Evolutionary conservation across 2,113 vertebrate genomes (phyloP).

Genomic region (Candoia aspera): DNA sequence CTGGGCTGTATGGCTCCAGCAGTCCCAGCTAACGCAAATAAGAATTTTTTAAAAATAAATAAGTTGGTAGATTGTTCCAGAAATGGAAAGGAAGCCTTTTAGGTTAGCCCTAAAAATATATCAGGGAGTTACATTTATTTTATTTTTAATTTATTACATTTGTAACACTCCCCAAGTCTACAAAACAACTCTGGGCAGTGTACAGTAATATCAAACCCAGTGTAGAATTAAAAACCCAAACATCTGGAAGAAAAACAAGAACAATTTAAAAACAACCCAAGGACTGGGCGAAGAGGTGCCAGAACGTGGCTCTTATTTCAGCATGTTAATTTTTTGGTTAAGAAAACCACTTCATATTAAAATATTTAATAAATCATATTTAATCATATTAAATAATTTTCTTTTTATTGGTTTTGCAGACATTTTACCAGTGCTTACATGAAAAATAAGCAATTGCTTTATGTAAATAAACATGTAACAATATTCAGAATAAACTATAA

Average conservation of each 20-base stretch:
- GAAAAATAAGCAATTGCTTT: not conserved
- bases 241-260: no score
- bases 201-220: not conserved
- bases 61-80: not conserved
- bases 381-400: not conserved
- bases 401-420: not conserved
- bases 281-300: no score
- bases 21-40: conserved; percentile 53
- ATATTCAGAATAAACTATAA: not conserved
- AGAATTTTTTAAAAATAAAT: not conserved
- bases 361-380: no score
- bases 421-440: not conserved
- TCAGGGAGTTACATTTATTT: not conserved
- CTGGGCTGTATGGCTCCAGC: conserved; percentile 70
- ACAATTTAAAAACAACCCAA: no score
- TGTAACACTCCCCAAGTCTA: not conserved
- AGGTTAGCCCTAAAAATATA: not conserved
- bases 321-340: no score
- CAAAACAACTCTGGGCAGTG: not conserved
- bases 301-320: no score
- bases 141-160: not conserved
- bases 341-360: no score
- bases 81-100: not conserved
- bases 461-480: not conserved
- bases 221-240: not conserved